Evolutionary conservation across 2,888 invertebrate genomes (phyloP).

Genomic region (Tinea semifulvella): DNA sequence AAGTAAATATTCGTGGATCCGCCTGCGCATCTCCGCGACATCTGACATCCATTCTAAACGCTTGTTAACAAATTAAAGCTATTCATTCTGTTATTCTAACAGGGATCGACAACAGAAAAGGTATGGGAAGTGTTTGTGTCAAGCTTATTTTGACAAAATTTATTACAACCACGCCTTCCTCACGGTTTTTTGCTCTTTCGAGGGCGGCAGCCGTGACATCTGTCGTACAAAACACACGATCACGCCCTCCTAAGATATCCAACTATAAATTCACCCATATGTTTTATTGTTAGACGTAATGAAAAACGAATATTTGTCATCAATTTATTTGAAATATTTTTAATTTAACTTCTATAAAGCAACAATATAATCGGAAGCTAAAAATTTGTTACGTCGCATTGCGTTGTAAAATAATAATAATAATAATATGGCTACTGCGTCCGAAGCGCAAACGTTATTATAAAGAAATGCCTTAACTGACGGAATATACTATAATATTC

Average conservation of each 20-base stretch:
- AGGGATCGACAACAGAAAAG: constrained; percentile 29
- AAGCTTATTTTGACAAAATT: constrained; percentile 66
- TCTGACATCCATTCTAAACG: constrained; percentile 59
- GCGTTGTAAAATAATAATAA: too few species aligned
- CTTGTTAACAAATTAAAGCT: constrained; percentile 64
- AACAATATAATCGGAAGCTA: too few species aligned
- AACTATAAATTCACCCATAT: constrained; percentile 8
- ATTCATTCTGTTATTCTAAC: constrained; percentile 66
- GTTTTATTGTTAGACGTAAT: too few species aligned
- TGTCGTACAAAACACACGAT: constrained; percentile 45
- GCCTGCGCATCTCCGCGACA: constrained; percentile 31
- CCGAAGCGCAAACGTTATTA: too few species aligned
- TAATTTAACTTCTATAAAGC: too few species aligned
- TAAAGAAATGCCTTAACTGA: too few species aligned
- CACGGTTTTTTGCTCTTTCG: constrained; percentile 35
- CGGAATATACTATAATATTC: too few species aligned
- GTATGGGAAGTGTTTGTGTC: constrained; percentile 61
- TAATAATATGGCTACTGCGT: too few species aligned
- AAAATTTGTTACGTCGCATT: too few species aligned
- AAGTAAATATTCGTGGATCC: constrained; percentile 30
- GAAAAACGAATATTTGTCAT: too few species aligned
- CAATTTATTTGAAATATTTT: too few species aligned
- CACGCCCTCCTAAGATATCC: constrained; percentile 36
- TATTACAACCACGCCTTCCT: constrained; percentile 63
- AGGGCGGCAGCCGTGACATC: constrained; percentile 57